phyloP scores from a whole-genome alignment of 2,888 invertebrate species.

The Galeruca laticollis region DNA sequence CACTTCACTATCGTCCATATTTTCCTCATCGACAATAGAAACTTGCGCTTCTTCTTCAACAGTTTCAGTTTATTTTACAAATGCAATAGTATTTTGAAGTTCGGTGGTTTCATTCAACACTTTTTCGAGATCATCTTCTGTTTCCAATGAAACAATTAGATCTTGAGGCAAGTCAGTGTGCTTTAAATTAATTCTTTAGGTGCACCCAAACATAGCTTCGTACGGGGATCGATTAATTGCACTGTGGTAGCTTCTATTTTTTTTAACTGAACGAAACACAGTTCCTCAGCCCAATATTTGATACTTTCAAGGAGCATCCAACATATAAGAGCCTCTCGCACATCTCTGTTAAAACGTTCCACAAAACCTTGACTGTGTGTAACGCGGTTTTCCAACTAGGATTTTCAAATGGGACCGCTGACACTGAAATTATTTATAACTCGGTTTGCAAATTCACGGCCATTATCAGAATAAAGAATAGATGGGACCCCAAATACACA shows the following conservation, averaged over 20 bases:
- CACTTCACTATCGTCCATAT: not conserved
- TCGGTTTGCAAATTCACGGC: too few relatives aligned
- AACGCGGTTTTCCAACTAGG: too few relatives aligned
- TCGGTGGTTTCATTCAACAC: not conserved
- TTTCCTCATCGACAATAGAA: not conserved
- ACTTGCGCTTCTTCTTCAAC: not conserved
- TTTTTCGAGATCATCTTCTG: not conserved
- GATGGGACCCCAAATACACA: too few relatives aligned
- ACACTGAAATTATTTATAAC: too few relatives aligned
- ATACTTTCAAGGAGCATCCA: too few relatives aligned
- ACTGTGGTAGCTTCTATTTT: constrained; percentile 2
- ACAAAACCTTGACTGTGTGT: too few relatives aligned
- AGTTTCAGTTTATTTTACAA: not conserved
- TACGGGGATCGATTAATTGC: not conserved
- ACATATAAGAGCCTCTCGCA: too few relatives aligned
- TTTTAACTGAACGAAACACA: too few relatives aligned
- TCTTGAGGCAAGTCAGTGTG: not conserved
- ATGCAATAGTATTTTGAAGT: not conserved
- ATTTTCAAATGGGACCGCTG: too few relatives aligned
- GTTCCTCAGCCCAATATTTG: too few relatives aligned
- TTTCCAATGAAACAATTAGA: not conserved
- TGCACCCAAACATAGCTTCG: not conserved
- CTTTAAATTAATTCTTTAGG: not conserved
- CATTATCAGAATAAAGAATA: too few relatives aligned
- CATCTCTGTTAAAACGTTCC: too few relatives aligned